Base-by-base conservation (phyloP, 2,888 invertebrate species). In the Spodoptera littoralis region DNA sequence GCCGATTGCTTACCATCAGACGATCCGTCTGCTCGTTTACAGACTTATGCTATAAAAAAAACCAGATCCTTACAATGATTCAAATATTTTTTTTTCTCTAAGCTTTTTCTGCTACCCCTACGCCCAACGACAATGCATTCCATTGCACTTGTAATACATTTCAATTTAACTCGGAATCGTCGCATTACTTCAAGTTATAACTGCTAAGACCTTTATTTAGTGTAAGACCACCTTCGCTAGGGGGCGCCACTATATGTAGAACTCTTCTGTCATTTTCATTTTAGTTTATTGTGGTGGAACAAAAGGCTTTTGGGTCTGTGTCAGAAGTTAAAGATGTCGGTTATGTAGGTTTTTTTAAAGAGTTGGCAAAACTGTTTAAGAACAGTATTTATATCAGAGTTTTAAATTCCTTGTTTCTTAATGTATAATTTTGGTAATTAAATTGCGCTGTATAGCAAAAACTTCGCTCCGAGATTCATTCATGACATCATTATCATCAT, bases 141-240 rank as follows among this genome's bases (percentile, higher is more conserved):
- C 84, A 67, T 63, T 68, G 70, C 70, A 73, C 81, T 84, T 82
- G 85, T 86, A 88, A 88, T 89, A 88, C 88, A 87, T 89, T 89
- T 88, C 85, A 85, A 88, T 89, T 87, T 87, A 87, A 82, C 79
- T 76, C 66, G 70, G 73, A 83, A 84, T 82, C 80, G 77, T 70
- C 73, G 83, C 85, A 85, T 86, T 87, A 85, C 77, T 74, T 70
- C 75, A 78, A 81, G 79, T 79, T 85, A 84, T 83, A 81, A 81
- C 81, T 78, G 79, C 72, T 77, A 53, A 70, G 69, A 62, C 73
- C 72, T 80, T 81, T 84, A 83, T 84, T 83, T 82, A 85, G 82
- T 81, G 74, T 70, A 71, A 56, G 79, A 80, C 82, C 84, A 83
- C 82, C 83, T 53, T 69, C 64, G 64, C 70, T 72, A 69, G 67